Conservation (phyloP, 2,113 vertebrate genomes). For the Equus quagga region DNA sequence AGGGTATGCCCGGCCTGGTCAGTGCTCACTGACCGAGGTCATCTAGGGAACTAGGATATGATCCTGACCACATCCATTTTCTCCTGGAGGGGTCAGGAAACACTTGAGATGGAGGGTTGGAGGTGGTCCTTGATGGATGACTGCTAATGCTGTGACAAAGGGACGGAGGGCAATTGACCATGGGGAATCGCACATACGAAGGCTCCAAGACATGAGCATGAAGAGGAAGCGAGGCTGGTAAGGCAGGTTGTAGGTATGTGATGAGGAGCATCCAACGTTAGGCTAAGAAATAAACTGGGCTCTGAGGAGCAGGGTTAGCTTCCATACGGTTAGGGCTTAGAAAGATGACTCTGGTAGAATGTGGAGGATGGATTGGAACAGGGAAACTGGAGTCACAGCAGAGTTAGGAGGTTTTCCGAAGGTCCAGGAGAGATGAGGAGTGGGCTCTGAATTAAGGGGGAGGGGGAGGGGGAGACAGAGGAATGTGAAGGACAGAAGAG, state of each 20-base stretch:
- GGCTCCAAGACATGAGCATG: neutral
- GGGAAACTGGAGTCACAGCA: neutral
- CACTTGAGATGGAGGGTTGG: neutral
- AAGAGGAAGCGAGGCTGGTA: neutral
- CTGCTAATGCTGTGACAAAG: neutral
- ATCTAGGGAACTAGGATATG: neutral
- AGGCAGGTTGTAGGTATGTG: neutral
- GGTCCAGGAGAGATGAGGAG: no score
- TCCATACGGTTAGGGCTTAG: neutral
- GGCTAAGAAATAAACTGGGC: neutral
- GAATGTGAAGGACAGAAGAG: neutral
- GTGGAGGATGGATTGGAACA: neutral
- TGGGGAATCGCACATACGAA: fast-evolving
- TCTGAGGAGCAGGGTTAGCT: neutral
- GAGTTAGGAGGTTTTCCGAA: neutral
- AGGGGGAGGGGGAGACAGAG: neutral
- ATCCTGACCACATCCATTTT: neutral
- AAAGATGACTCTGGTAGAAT: neutral
- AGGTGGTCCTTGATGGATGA: neutral
- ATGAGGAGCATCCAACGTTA: neutral
- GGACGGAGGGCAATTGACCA: neutral
- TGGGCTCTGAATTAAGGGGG: neutral
- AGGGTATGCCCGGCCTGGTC: neutral
- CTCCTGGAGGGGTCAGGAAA: neutral
- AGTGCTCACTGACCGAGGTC: neutral